phyloP scores from a whole-genome alignment of 2,888 invertebrate genomes.

The Entomobrya proxima region DNA sequence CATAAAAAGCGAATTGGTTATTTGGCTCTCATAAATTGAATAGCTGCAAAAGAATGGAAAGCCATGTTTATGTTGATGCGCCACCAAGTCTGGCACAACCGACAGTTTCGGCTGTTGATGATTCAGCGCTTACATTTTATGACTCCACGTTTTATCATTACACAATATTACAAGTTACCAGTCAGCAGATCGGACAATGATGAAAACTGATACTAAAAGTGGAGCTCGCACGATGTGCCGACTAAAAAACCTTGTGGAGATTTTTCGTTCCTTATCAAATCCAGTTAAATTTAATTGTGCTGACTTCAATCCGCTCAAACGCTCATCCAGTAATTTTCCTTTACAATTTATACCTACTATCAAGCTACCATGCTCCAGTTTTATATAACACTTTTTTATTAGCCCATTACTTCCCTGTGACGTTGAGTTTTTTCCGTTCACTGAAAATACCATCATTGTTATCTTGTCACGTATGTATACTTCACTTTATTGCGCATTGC shows the following conservation, averaged over 20 bases:
- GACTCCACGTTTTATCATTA: neutral
- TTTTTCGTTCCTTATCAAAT: neutral
- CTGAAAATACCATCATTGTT: neutral
- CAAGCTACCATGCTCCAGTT: neutral
- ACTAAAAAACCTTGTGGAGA: neutral
- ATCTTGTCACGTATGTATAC: no score
- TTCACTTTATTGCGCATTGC: no score
- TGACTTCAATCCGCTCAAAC: neutral
- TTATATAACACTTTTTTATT: neutral
- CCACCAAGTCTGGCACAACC: slow-evolving; percentile 47
- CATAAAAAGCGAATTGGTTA: no score
- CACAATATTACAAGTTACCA: no score
- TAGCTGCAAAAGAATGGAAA: neutral
- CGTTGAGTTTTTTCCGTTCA: neutral
- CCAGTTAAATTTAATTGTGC: slow-evolving; percentile 6
- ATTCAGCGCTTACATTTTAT: neutral
- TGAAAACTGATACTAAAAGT: neutral
- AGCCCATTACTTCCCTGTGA: neutral
- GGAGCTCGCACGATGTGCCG: no score
- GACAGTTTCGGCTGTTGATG: neutral
- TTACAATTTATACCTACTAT: neutral
- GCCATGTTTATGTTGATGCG: neutral
- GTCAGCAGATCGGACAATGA: neutral
- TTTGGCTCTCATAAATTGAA: neutral
- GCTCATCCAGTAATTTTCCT: slow-evolving; percentile 19